phyloP scores from a whole-genome alignment of 2,797 vertebrate genomes.

The Hemibagrus guttatus region DNA sequence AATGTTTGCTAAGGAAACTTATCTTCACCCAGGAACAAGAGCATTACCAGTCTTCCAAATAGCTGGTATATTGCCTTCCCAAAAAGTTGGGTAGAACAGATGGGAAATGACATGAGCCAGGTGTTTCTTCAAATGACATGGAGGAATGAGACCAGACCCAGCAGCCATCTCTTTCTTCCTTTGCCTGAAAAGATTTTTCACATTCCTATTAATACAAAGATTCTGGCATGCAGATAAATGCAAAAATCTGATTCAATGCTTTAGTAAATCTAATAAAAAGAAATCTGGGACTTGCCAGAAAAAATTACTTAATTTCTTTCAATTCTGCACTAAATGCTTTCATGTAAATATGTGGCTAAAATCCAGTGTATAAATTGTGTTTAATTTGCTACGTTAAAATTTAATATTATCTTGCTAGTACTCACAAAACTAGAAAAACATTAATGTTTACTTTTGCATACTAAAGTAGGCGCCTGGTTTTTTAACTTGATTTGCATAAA shows the following conservation, averaged over 20 bases:
- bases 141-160: not conserved
- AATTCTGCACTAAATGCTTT: not conserved
- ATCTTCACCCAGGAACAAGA: not conserved
- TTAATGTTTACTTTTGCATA: not conserved
- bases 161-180: not conserved
- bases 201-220: not conserved
- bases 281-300: not conserved
- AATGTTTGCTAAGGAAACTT: not conserved
- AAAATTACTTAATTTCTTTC: not conserved
- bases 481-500: not conserved
- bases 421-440: not conserved
- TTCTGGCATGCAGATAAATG: not conserved
- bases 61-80: not conserved
- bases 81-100: not conserved
- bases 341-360: not conserved
- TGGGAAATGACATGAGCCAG: conserved; percentile 4
- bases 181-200: not conserved
- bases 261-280: not conserved
- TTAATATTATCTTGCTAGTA: not conserved
- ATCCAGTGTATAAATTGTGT: not conserved
- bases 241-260: not conserved
- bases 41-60: not conserved
- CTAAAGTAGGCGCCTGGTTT: not conserved
- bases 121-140: not conserved
- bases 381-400: not conserved